Conservation (phyloP, 2,113 vertebrate genomes). For the Thamnophis sirtalis region DNA sequence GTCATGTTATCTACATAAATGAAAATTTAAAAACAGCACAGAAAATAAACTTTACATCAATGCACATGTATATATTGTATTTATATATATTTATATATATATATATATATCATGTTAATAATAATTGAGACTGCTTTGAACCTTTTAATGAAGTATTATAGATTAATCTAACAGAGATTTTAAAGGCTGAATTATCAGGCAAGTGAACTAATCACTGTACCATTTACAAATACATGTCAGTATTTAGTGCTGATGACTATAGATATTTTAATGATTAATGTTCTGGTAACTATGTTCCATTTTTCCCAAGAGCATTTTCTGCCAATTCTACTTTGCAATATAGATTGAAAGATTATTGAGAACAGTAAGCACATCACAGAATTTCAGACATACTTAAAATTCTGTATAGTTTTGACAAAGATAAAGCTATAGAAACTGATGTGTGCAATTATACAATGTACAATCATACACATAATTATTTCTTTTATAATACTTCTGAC, state of each 20-base stretch:
- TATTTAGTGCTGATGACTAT: constrained; percentile 61
- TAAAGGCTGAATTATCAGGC: constrained; percentile 67
- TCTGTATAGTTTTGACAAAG: constrained; percentile 59
- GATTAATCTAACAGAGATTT: constrained; percentile 53
- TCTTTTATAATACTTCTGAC: constrained; percentile 56
- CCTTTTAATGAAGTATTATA: constrained; percentile 56
- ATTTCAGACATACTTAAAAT: constrained; percentile 57
- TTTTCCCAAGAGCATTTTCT: constrained; percentile 47
- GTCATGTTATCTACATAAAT: constrained; percentile 72
- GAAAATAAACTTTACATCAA: constrained; percentile 79
- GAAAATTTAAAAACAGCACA: constrained; percentile 75
- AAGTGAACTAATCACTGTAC: constrained; percentile 58
- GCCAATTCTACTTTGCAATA: constrained; percentile 62
- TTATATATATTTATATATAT: neutral
- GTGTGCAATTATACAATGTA: constrained; percentile 70
- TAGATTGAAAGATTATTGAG: constrained; percentile 46
- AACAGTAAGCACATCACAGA: constrained; percentile 37
- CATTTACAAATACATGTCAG: constrained; percentile 63
- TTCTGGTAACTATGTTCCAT: constrained; percentile 50
- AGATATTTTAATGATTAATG: constrained; percentile 58
- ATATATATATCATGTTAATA: neutral
- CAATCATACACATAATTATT: constrained; percentile 46
- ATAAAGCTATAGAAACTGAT: constrained; percentile 70
- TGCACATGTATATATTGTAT: constrained; percentile 63
- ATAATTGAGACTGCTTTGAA: constrained; percentile 61